Base-by-base conservation (phyloP, 2,888 invertebrate genomes). In the Onthophagus sagittarius region DNA sequence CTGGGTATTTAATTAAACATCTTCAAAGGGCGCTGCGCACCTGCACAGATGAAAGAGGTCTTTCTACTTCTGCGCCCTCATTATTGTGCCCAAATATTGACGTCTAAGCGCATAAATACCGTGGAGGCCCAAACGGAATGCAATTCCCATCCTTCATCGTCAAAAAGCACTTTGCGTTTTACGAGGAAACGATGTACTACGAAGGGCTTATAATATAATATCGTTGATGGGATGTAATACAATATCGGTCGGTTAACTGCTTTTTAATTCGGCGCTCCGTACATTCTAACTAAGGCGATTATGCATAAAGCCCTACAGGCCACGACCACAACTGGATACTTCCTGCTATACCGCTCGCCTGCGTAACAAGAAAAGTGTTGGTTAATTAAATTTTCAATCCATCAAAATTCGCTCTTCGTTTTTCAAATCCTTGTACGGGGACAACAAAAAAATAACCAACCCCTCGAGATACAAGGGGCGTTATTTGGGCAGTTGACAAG, bases 401-500 rank as follows among this genome's bases (percentile, higher is more conserved):
- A 53, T 53, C 39, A 53, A 53, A 53, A 53, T 53, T 53, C 39
- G 39, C 39, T 53, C 7, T 53, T 53, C 39, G 39, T 53, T 53
- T 53, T 53, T 53, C 39, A 53, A 53, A 53, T 53, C 39, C 39
- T 53, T 53, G 39, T n/a, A 64, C 31, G 6, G 23, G 32, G n/a
- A 32, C 67, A 23, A 23, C 67, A 23, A 31, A 67, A 67, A 32
- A 67, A n/a, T 23, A 23, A 14, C 63, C 67, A 23, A 14, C 63
- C 62, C 53, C 73, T 69, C 69, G 73, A 71, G 75, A 75, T 69
- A 73, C 75, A 71, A 75, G 69, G 73, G 73, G 9, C 72, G 73
- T 71, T 75, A 77, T 77, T 75, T 76, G 76, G 74, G 70, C 76
- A 70, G 73, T 73, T 74, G 74, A 77, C 77, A 77, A 74, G 74